A percentile compares a stretch with the other conserved stretches of the same genome.
Conservation (phyloP, 2,113 vertebrate genomes). For the Eudorcas thomsonii region DNA sequence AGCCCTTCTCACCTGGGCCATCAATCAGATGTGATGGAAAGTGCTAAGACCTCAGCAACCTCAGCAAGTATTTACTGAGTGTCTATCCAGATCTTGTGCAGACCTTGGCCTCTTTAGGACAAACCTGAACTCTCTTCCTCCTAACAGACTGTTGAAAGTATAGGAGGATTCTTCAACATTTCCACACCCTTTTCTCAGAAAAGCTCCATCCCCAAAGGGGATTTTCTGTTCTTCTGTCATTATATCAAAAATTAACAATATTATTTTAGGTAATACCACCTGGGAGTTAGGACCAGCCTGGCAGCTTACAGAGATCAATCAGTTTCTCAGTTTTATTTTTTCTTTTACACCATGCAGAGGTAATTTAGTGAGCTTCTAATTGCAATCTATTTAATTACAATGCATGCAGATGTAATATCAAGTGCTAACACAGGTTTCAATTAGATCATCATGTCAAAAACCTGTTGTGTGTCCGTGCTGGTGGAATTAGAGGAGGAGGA, state of each 20-base stretch:
- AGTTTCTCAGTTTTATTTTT: not conserved
- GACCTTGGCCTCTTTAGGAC: not conserved
- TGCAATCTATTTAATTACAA: conserved; percentile 47
- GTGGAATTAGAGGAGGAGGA: not conserved
- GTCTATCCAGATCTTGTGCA: not conserved
- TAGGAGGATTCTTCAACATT: not conserved
- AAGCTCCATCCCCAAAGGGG: rapidly evolving
- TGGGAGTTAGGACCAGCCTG: not conserved
- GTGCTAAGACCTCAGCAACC: not conserved
- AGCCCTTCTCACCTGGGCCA: not conserved
- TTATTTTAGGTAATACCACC: not conserved
- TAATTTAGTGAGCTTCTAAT: conserved; percentile 38
- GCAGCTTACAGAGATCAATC: conserved; percentile 7
- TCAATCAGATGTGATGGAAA: not conserved
- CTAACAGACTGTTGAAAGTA: not conserved
- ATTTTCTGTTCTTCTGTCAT: not conserved
- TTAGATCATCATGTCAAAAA: conserved; percentile 37
- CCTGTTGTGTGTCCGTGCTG: not conserved
- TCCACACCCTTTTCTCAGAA: not conserved
- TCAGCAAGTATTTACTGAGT: not conserved
- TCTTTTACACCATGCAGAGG: not conserved
- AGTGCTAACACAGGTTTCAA: conserved; percentile 4
- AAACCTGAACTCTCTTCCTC: not conserved
- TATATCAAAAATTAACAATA: not conserved
- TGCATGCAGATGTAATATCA: not conserved